Base-by-base conservation (phyloP, 1,140 invertebrate species). In the Drosophila repletoides region DNA sequence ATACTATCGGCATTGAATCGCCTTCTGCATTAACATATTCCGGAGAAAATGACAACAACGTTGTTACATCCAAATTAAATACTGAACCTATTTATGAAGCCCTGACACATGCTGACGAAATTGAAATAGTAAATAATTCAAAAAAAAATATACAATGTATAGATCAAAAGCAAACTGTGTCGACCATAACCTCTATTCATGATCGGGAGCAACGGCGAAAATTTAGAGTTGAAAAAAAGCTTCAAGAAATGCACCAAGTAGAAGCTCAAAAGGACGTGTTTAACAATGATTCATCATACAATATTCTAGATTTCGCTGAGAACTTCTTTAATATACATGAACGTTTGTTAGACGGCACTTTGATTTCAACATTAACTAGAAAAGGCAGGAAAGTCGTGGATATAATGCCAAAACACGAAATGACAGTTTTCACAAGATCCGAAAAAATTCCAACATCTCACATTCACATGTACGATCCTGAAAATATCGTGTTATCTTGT, bases 381-480 rank as follows among this genome's bases (percentile, higher is more conserved):
- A 96, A 96, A 89, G 92, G 92, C 0, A 91, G 93, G 15, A 96
- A 96, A 66, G 94, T 93, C 26, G 92, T 94, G 66, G 96, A 97
- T 88, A 92, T 95, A 46, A 92, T 98, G 21, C 95, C 95, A 0
- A 97, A 98, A 83, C 95, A 96, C 77, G 97, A 98, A 89, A 98
- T 99, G 96, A 94, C 98, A 0, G 95, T 94, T 0, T 98, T 95
- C 91, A 96, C 96, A 70, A 96, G 97, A 89, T 95, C 94, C 19
- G 95, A 94, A 48, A 94, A 94, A 31, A 98, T 99, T 76, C 96
- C 97, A 1, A 98, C 96, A 55, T 98, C 97, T 0, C 97, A 98
- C 90, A 95, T 98, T 83, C 96, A 98, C 79, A 94, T 99, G 92
- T 97, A 97, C 90, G 97, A 98, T 91, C 96, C 97, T 0, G 97